phyloP scores from a whole-genome alignment of 2,113 vertebrate genomes.

The Chascanopsetta lugubris region DNA sequence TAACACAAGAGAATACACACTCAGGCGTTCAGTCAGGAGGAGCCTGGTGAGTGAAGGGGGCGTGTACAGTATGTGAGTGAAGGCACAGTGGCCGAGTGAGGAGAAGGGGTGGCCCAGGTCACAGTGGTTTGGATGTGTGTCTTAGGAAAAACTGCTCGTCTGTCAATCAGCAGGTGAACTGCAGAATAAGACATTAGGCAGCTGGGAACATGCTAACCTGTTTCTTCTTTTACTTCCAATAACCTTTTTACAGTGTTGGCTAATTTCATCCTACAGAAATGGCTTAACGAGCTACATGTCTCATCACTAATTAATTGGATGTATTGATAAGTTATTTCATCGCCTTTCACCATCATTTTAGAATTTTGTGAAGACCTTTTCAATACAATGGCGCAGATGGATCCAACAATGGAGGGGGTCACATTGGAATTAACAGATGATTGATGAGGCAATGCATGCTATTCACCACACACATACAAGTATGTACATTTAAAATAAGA shows the following conservation, averaged over 20 bases:
- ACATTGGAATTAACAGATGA: neutral
- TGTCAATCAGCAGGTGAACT: neutral
- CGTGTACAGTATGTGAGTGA: constrained; percentile 18
- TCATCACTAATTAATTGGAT: too few species aligned
- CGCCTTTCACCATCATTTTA: too few species aligned
- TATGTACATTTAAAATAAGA: too few species aligned
- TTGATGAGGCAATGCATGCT: too few species aligned
- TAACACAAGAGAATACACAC: constrained; percentile 9
- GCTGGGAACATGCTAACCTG: neutral
- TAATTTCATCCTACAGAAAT: too few species aligned
- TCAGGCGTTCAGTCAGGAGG: neutral
- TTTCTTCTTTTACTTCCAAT: neutral
- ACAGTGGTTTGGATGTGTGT: neutral
- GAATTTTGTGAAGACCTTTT: too few species aligned
- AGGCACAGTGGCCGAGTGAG: neutral
- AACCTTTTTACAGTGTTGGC: too few species aligned
- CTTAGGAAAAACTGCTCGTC: neutral
- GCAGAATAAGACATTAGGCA: neutral
- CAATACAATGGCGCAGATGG: too few species aligned
- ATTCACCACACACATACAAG: too few species aligned
- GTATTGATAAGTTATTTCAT: too few species aligned
- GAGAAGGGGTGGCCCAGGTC: neutral
- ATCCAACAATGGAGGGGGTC: too few species aligned
- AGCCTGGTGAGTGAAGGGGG: neutral
- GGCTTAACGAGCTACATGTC: too few species aligned